Conservation (phyloP, 1,140 invertebrate genomes). For the Megathymus violae region DNA sequence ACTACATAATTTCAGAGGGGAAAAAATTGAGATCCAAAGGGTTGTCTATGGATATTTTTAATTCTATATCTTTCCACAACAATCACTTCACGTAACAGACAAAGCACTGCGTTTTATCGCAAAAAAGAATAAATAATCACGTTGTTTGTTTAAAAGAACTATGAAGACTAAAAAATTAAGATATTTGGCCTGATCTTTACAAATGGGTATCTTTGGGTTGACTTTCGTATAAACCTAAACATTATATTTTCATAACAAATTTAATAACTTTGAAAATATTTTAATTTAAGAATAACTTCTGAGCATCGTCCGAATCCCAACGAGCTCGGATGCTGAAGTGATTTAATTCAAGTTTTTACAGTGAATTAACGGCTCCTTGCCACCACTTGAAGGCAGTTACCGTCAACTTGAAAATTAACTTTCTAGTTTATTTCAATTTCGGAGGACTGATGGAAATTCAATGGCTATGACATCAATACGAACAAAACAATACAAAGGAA, state of each 20-base stretch:
- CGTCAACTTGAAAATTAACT: slow-evolving; percentile 62
- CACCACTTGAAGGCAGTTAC: slow-evolving; percentile 60
- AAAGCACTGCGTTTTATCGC: slow-evolving; percentile 6
- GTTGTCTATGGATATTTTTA: slow-evolving; percentile 44
- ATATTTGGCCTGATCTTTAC: slow-evolving; percentile 12
- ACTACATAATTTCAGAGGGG: slow-evolving; percentile 75
- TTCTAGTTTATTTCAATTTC: slow-evolving; percentile 78
- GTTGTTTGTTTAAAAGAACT: slow-evolving; percentile 23
- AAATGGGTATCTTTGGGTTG: slow-evolving; percentile 13
- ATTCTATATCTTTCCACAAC: slow-evolving; percentile 28
- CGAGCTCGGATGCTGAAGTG: slow-evolving; percentile 55
- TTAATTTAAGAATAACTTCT: slow-evolving; percentile 42
- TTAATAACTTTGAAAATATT: slow-evolving; percentile 26
- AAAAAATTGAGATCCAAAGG: slow-evolving; percentile 66
- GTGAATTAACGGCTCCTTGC: slow-evolving; percentile 69
- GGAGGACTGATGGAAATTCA: slow-evolving; percentile 71
- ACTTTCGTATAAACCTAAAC: slow-evolving; percentile 19
- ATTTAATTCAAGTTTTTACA: slow-evolving; percentile 71
- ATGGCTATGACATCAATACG: slow-evolving; percentile 55
- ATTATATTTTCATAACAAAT: slow-evolving; percentile 22
- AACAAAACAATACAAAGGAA: no score
- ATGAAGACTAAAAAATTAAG: slow-evolving; percentile 8
- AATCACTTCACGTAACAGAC: slow-evolving; percentile 27
- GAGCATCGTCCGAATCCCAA: slow-evolving; percentile 44
- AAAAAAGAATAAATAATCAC: slow-evolving; percentile 15